Percentiles rank a stretch among this genome's conserved stretches.
Conservation (phyloP, 1,140 invertebrate genomes). For the Heliconius eleuchia region DNA sequence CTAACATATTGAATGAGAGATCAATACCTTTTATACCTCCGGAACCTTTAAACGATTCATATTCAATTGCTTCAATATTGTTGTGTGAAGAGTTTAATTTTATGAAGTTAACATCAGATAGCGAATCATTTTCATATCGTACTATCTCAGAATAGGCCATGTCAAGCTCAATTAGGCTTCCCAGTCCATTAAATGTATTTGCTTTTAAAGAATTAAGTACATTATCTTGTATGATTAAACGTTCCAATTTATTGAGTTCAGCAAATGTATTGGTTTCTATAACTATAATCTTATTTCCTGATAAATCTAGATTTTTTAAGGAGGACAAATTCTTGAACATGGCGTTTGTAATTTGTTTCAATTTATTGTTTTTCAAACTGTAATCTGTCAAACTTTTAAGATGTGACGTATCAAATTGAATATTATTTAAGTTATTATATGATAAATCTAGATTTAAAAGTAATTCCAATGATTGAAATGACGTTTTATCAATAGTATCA, state of each 20-base stretch:
- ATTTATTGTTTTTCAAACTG: slow-evolving; percentile 17
- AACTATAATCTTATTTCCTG: slow-evolving; percentile 14
- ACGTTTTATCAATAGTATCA: slow-evolving; percentile 16
- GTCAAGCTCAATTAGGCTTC: not conserved
- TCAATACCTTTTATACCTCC: slow-evolving; percentile 22
- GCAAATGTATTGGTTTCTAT: slow-evolving; percentile 18
- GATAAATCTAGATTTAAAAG: slow-evolving; percentile 26
- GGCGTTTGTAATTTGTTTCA: slow-evolving; percentile 9
- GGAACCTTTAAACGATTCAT: slow-evolving; percentile 19
- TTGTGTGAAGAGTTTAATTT: slow-evolving; percentile 24
- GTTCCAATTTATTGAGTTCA: slow-evolving; percentile 9
- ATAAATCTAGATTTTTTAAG: slow-evolving; percentile 18
- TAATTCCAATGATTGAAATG: slow-evolving; percentile 15
- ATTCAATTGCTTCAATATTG: slow-evolving; percentile 30
- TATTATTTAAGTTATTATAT: slow-evolving; percentile 18
- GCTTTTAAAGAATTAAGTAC: slow-evolving; percentile 1
- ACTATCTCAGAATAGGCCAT: not conserved
- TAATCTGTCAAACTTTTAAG: slow-evolving; percentile 21
- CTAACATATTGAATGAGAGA: slow-evolving; percentile 29
- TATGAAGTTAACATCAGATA: slow-evolving; percentile 7
- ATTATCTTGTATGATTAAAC: slow-evolving; percentile 14
- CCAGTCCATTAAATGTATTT: slow-evolving; percentile 21
- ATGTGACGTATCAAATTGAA: slow-evolving; percentile 20
- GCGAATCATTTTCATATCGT: slow-evolving; percentile 17
- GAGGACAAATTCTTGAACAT: slow-evolving; percentile 20